Base-by-base conservation (phyloP, 1,140 invertebrate genomes). In the Daktulosphaira vitifoliae region DNA sequence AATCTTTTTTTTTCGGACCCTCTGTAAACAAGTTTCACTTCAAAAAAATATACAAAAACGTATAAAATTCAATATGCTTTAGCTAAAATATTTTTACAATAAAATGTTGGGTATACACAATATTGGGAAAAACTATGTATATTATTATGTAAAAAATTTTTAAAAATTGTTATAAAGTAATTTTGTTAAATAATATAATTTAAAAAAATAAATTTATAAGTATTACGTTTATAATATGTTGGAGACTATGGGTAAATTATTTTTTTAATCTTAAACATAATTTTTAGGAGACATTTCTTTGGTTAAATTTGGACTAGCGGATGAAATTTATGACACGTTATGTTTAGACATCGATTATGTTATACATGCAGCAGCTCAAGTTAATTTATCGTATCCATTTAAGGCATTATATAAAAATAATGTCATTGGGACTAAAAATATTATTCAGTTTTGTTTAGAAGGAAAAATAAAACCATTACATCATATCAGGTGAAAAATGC, bases 321-420 rank as follows among this genome's bases (percentile, higher is more conserved):
- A 80, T 44, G 77, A 78, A 37, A 74, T 78, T 42, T 80, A 77
- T 66, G 72, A 71, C 13, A 76, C 75, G 59, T 68, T 80, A 6
- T 73, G 72, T 54, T 76, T 74, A 20, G 78, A 79, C 49, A 74
- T 79, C 29, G 79, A 81, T 67, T 73, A 76, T 52, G 73, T 81
- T 26, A 76, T 81, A 46, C 79, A 81, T 70, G 74, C 79, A 22
- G 79, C 78, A 15, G 79, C 79, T 23, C 70, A 73, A 50, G 79
- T 81, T 23, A 81, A 81, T 69, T 69, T 81, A 9, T 75, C 77
- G 23, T 78, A 79, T 66, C 78, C 79, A 8, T 81, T 78, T 64
- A 29, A 68, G 73, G 78, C 79, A 16, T 68, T 81, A 13, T 73
- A 77, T 65, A 75, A 74, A 22, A 69, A 76, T 23, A 81, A 80